Conservation (phyloP, 2,797 vertebrate species). For the Poecilia wingei region DNA sequence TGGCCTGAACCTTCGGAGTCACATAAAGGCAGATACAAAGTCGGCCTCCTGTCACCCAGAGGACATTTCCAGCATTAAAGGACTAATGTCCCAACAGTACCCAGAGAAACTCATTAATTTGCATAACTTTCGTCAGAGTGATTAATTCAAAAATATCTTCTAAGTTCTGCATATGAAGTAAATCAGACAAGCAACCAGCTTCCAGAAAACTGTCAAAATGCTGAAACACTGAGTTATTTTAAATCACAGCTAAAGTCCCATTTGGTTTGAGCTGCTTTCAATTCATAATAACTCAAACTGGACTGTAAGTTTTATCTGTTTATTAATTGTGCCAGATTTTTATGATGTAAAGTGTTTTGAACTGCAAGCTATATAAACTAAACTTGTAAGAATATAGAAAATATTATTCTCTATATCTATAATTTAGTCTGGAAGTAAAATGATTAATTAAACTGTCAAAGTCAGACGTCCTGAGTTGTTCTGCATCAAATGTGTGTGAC, state of each 20-base stretch:
- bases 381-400: constrained; percentile 63
- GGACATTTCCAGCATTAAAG: neutral
- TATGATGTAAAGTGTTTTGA: neutral
- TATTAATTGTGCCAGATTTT: neutral
- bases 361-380: neutral
- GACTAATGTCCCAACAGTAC: neutral
- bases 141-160: neutral
- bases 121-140: neutral
- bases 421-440: neutral
- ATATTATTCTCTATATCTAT: constrained; percentile 23
- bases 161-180: neutral
- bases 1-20: neutral
- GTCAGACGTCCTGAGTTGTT: neutral
- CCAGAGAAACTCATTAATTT: neutral
- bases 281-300: neutral
- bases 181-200: neutral
- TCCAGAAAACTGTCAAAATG: neutral
- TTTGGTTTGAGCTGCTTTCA: neutral
- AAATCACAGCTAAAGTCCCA: neutral
- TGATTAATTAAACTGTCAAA: neutral
- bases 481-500: constrained; percentile 27
- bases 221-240: neutral
- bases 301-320: neutral
- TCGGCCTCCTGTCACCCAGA: neutral
- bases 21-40: neutral